Base-by-base conservation (phyloP, 2,113 vertebrate genomes). In the Pluvialis apricaria region DNA sequence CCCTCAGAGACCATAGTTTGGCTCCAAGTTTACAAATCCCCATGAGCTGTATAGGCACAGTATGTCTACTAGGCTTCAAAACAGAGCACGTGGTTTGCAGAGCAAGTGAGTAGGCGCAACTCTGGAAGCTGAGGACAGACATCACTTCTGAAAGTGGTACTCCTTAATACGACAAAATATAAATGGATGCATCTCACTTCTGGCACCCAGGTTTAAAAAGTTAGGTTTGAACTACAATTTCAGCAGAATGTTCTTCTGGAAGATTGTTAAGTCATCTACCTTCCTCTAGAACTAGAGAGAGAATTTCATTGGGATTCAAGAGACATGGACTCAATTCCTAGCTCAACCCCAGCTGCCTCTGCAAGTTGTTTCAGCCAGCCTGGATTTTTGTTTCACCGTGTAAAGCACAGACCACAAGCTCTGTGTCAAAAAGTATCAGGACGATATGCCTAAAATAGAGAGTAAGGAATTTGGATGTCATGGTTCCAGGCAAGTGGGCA, bases 51-150 rank as follows among this genome's bases (percentile, higher is more conserved):
- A 47, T 8, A 65, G 36, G 51, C 68, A 73, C 32, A 51, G 29
- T 18, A 49, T 7, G 12, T 18, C 76, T 55, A 66, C 21, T 17
- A 47, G n/a, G 29, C n/a, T 60, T 76, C 49, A 65, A 28, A 78
- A 44, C 0, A 28, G 6, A 90, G 24, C 1, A 0, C 2, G 0
- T 25, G 31, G n/a, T 29, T 81, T 84, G 28, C 31, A 42, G 42
- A 76, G 32, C 21, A 10, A 81, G 21, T 51, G 40, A 38, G 38
- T 24, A 31, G 55, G 22, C 32, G 19, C 47, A 76, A 3, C 31
- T 55, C 65, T 54, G n/a, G 61, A 52, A 87, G 52, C 36, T 51
- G 54, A 85, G 61, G 44, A 52, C 32, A 71, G 26, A 8, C 15
- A 49, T 25, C 11, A 13, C n/a, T 76, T 85, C 69, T 80, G 69